phyloP scores from a whole-genome alignment of 1,140 invertebrate genomes.

The Hycleus phaleratus region DNA sequence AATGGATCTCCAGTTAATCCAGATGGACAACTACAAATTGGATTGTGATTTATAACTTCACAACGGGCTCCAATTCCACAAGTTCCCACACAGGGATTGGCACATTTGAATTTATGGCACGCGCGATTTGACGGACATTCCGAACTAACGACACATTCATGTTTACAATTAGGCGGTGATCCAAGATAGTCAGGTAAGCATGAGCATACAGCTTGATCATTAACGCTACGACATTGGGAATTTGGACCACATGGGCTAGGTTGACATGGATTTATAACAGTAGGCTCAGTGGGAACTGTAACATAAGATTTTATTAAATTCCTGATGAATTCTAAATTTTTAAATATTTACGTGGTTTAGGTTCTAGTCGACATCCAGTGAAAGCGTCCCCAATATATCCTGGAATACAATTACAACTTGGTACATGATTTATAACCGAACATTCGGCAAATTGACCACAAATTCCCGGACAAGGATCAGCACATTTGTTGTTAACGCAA shows the following conservation, averaged over 20 bases:
- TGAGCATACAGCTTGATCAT: conserved; percentile 55
- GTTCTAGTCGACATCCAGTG: conserved; percentile 26
- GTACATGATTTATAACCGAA: conserved; percentile 68
- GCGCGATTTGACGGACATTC: conserved; percentile 62
- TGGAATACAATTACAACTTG: conserved; percentile 65
- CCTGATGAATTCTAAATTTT: conserved; percentile 29
- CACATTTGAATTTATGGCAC: conserved; percentile 64
- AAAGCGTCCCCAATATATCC: conserved; percentile 72
- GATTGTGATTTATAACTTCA: conserved; percentile 63
- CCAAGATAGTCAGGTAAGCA: conserved; percentile 57
- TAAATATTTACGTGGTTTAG: conserved; percentile 33
- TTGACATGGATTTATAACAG: conserved; percentile 51
- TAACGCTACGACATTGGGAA: conserved; percentile 53
- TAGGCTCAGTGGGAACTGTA: conserved; percentile 39
- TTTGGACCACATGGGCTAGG: conserved; percentile 65
- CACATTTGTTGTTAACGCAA: conserved; percentile 71
- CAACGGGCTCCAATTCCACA: conserved; percentile 61
- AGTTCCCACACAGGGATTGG: conserved; percentile 60
- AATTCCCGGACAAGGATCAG: conserved; percentile 69
- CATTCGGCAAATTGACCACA: conserved; percentile 77
- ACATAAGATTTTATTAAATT: conserved; percentile 9
- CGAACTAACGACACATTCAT: conserved; percentile 65
- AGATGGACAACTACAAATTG: conserved; percentile 62
- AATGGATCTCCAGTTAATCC: conserved; percentile 70
- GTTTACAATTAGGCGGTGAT: conserved; percentile 59